These are phyloP conservation scores for Notechis scutatus DNA, from an alignment of 2,113 vertebrate species.

Conservation along the genomic window DNA sequence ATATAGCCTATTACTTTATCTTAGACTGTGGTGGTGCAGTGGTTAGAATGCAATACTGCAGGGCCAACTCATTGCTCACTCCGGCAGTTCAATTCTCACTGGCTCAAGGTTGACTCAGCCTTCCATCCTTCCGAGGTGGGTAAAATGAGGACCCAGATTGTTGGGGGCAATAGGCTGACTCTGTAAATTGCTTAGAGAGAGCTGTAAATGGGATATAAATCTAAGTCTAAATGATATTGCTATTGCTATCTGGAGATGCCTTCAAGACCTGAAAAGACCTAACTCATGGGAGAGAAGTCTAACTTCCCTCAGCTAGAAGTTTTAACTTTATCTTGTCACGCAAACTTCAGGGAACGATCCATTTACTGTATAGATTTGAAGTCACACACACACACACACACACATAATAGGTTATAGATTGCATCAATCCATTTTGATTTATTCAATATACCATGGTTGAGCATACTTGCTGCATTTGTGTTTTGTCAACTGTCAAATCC, in stretches of 20 bases:
- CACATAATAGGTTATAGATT: neutral
- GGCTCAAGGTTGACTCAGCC: too few relatives aligned
- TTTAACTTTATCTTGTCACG: neutral
- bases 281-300: neutral
- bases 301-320: neutral
- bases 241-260: neutral
- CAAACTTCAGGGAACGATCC: neutral
- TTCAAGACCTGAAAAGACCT: neutral
- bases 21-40: too few relatives aligned
- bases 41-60: too few relatives aligned
- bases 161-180: too few relatives aligned
- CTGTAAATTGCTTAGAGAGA: too few relatives aligned
- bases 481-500: neutral
- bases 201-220: too few relatives aligned
- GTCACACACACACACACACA: neutral
- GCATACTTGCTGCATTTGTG: neutral
- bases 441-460: neutral
- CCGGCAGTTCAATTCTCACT: too few relatives aligned
- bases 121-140: too few relatives aligned
- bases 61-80: too few relatives aligned
- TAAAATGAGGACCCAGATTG: too few relatives aligned
- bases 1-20: too few relatives aligned
- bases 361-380: neutral
- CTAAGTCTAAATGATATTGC: too few relatives aligned
- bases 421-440: neutral